Evolutionary conservation across 2,888 invertebrate genomes (phyloP), one percentile per base, ranked within the genome.

Genomic region (Trachelus troglodyta): DNA sequence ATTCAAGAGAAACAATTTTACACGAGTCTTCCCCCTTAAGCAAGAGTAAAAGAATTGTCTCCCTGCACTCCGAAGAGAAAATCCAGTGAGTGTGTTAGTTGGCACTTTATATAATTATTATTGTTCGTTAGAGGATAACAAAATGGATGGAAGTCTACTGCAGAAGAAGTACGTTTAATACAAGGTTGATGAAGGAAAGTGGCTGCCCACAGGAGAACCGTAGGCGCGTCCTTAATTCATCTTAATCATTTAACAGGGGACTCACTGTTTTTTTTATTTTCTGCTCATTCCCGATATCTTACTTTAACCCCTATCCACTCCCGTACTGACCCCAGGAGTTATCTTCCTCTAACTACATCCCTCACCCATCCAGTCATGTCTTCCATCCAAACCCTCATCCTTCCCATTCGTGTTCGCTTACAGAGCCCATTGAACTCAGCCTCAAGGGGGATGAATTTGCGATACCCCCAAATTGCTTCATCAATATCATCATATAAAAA

Each of bases 161-260:
- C 23, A 40, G 4, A 15, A 6, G 40, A 40, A 23, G 40, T 40
- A 40, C 6, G 23, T 23, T 23, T 40, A 23, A 40, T 23, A 40
- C 15, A 23, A 23, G 15, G 40, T 40, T 40, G 23, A 40, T 40
- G 40, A 23, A 40, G 40, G 15, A 6, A 23, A 23, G 40, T 40
- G 15, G 23, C 6, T 40, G 40, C 40, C 40, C 15, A 15, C 4
- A 1, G 40, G 15, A 40, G 6, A 40, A 40, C 15, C 40, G n/a
- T 69, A 69, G 69, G 23, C 34, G 75, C 34, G 76, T 74, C 76
- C 74, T 80, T 79, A 80, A 84, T 84, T 82, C 78, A 73, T 80
- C 76, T 81, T 81, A 75, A 77, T 79, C 75, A 79, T 73, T 77
- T 77, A 79, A 75, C 69, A 74, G 12, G 74, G 34, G 4, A 34